A percentile compares a stretch with the other conserved stretches of the same genome.
These are phyloP conservation scores for Phytoseiulus persimilis DNA, from an alignment of 2,888 invertebrate species.

Conservation along the genomic window DNA sequence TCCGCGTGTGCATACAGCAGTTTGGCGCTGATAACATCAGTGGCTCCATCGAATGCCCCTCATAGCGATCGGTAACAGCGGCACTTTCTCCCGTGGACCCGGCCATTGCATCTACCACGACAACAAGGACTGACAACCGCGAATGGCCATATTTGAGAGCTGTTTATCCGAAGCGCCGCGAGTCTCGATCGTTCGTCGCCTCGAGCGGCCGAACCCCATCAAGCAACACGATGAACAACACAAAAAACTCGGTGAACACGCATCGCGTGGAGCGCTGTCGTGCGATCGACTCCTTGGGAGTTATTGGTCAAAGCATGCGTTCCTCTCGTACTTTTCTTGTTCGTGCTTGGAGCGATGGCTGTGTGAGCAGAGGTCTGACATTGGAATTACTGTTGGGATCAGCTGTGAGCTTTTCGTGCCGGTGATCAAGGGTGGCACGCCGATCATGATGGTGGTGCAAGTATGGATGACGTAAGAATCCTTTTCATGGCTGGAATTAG, in stretches of 20 bases:
- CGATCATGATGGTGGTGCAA: neutral
- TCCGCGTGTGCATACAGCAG: neutral
- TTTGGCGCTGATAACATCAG: neutral
- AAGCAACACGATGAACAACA: too few species aligned
- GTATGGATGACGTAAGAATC: neutral
- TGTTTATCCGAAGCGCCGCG: neutral
- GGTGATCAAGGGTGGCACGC: neutral
- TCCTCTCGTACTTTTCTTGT: neutral
- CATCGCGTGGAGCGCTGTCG: neutral
- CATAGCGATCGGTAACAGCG: neutral
- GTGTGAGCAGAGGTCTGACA: neutral
- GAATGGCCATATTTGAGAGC: neutral
- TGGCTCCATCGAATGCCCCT: neutral
- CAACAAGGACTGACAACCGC: neutral
- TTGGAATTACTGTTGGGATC: neutral
- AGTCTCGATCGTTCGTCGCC: neutral
- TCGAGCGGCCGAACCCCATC: neutral
- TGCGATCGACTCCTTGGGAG: neutral
- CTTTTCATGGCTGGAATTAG: neutral
- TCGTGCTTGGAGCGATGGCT: neutral
- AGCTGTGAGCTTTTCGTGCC: neutral
- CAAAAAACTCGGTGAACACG: neutral
- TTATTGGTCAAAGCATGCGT: neutral
- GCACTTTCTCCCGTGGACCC: neutral
- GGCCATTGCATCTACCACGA: neutral